Evolutionary conservation across 1,140 invertebrate genomes (phyloP).

Genomic region (Diabrotica virgifera): DNA sequence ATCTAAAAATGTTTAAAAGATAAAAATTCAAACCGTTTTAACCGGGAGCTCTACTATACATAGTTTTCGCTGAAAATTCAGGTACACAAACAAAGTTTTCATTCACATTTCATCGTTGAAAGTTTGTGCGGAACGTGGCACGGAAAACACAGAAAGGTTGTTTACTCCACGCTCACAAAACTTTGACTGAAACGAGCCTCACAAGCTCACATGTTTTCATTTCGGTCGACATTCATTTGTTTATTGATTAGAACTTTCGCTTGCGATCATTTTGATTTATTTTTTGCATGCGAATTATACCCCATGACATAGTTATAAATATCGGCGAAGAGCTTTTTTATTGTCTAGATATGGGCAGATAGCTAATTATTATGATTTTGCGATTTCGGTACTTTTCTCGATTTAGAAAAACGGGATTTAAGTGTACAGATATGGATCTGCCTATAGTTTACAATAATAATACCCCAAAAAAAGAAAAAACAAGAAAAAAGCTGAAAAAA

Average conservation of each 20-base stretch:
- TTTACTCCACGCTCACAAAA: conserved; percentile 37
- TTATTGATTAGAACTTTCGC: conserved; percentile 43
- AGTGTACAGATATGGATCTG: too few relatives aligned
- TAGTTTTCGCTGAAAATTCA: neutral
- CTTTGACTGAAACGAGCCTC: conserved; percentile 41
- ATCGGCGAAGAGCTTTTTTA: neutral
- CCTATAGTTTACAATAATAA: too few relatives aligned
- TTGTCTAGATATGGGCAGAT: neutral
- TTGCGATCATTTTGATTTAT: conserved; percentile 35
- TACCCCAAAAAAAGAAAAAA: too few relatives aligned
- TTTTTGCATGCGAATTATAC: conserved; percentile 20
- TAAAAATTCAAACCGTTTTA: too few relatives aligned
- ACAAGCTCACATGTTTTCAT: conserved; percentile 39
- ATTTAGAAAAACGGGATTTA: too few relatives aligned
- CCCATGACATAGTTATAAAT: neutral
- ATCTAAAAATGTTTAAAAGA: too few relatives aligned
- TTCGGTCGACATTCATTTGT: conserved; percentile 37
- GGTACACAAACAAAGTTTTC: conserved; percentile 14
- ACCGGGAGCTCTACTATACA: neutral
- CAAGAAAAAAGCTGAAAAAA: too few relatives aligned
- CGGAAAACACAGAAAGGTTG: conserved; percentile 27
- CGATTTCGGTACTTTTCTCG: too few relatives aligned
- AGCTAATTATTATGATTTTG: too few relatives aligned
- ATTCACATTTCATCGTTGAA: conserved; percentile 16
- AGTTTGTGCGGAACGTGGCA: conserved; percentile 23